Percentiles rank a stretch among this genome's conserved stretches.
These are phyloP conservation scores for Eulithis testata DNA, from an alignment of 2,888 invertebrate species.

Conservation along the genomic window DNA sequence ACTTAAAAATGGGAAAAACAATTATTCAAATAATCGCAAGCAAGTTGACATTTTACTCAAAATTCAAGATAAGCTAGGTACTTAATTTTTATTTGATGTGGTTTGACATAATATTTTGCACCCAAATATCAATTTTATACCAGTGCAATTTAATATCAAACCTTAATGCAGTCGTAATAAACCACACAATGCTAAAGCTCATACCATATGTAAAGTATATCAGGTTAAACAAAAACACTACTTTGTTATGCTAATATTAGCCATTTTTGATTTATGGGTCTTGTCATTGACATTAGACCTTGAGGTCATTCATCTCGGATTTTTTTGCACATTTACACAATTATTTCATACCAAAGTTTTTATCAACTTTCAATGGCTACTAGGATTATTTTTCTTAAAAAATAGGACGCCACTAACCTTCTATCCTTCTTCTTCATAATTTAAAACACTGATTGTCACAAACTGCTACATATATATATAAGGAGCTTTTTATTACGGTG, in stretches of 20 bases:
- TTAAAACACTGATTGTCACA: too few relatives aligned
- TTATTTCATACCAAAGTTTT: too few relatives aligned
- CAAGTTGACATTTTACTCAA: slow-evolving; percentile 17
- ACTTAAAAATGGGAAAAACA: too few relatives aligned
- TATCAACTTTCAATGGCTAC: too few relatives aligned
- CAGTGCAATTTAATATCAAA: background rate
- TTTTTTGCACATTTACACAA: too few relatives aligned
- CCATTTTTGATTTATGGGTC: slow-evolving; percentile 19
- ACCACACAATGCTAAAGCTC: slow-evolving; percentile 10
- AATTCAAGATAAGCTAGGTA: slow-evolving; percentile 2
- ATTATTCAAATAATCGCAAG: background rate
- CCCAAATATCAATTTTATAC: background rate
- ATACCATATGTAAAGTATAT: slow-evolving; percentile 7
- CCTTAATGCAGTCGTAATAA: background rate
- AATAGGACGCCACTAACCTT: too few relatives aligned
- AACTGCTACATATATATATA: too few relatives aligned
- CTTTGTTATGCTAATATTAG: slow-evolving; percentile 24
- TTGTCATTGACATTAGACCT: slow-evolving; percentile 10
- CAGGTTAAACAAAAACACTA: slow-evolving; percentile 2
- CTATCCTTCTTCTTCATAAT: too few relatives aligned
- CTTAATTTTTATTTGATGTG: slow-evolving; percentile 15
- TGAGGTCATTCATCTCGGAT: slow-evolving; percentile 19
- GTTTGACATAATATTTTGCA: slow-evolving; percentile 5
- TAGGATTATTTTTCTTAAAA: too few relatives aligned
- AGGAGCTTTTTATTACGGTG: too few relatives aligned